Conservation (phyloP, 1,140 invertebrate genomes). For the Musca domestica region DNA sequence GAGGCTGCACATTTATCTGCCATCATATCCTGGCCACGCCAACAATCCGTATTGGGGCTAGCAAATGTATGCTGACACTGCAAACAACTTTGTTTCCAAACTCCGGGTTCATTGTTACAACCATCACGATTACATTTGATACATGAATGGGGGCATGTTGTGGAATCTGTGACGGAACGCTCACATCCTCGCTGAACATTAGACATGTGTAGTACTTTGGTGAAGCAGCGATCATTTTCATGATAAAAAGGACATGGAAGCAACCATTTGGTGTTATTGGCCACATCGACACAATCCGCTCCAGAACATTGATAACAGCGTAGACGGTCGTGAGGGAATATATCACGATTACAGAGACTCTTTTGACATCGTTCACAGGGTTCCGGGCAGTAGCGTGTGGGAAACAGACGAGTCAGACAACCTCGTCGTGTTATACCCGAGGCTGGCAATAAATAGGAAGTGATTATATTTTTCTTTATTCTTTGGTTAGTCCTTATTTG, state of each 20-base stretch:
- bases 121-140: conserved; percentile 49
- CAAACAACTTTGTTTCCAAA: conserved; percentile 36
- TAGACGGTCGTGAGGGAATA: conserved; percentile 39
- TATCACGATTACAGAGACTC: conserved; percentile 43
- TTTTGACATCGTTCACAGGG: conserved; percentile 40
- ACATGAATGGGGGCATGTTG: conserved; percentile 39
- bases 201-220: conserved; percentile 36
- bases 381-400: conserved; percentile 39
- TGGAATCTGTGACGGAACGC: conserved; percentile 25
- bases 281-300: conserved; percentile 39
- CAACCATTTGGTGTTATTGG: conserved; percentile 28
- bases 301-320: conserved; percentile 47
- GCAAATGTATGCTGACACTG: conserved; percentile 33
- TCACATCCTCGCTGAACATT: conserved; percentile 45
- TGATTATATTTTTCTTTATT: background rate
- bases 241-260: conserved; percentile 41
- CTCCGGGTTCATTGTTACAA: conserved; percentile 39
- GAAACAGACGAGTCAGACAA: conserved; percentile 37
- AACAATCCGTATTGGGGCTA: conserved; percentile 34
- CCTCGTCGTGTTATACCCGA: conserved; percentile 39
- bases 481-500: background rate
- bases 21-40: conserved; percentile 30
- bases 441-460: conserved; percentile 23
- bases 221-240: conserved; percentile 42
- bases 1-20: background rate